These are phyloP conservation scores for Spodoptera litura DNA, from an alignment of 1,140 invertebrate species.

Conservation along the genomic window DNA sequence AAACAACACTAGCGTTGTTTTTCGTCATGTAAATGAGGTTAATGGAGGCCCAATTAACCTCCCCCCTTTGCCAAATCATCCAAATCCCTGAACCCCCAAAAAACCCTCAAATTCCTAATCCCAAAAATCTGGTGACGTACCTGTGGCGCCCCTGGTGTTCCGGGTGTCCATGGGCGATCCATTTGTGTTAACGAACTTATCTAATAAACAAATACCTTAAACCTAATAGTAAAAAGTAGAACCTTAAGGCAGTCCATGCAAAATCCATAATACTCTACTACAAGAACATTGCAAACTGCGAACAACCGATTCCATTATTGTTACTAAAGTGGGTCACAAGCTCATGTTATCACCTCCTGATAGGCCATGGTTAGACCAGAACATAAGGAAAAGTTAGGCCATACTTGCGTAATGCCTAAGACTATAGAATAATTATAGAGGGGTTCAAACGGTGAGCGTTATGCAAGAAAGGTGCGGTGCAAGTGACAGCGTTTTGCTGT, in stretches of 20 bases:
- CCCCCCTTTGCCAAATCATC: no score
- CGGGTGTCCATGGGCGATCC: no score
- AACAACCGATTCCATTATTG: slow-evolving; percentile 18
- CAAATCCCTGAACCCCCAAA: no score
- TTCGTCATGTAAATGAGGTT: no score
- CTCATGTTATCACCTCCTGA: slow-evolving; percentile 31
- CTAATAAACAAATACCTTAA: no score
- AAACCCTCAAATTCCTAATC: no score
- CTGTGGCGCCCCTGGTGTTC: no score
- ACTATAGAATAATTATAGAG: slow-evolving; percentile 67
- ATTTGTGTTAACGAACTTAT: no score
- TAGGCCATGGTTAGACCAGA: slow-evolving; percentile 17
- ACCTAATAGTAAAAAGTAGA: no score
- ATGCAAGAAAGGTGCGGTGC: slow-evolving; percentile 57
- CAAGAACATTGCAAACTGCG: not conserved
- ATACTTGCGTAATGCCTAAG: slow-evolving; percentile 38
- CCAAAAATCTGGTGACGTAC: no score
- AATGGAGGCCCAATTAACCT: no score
- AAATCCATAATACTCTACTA: not conserved
- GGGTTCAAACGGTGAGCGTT: slow-evolving; percentile 58
- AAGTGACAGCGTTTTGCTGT: slow-evolving; percentile 45
- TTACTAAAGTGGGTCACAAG: slow-evolving; percentile 35
- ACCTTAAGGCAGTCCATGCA: not conserved
- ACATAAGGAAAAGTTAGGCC: slow-evolving; percentile 29
- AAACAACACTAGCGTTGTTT: no score